A percentile compares a stretch with the other conserved stretches of the same genome.
phyloP scores from a whole-genome alignment of 1,140 invertebrate species.

The Diachasma alloeum region DNA sequence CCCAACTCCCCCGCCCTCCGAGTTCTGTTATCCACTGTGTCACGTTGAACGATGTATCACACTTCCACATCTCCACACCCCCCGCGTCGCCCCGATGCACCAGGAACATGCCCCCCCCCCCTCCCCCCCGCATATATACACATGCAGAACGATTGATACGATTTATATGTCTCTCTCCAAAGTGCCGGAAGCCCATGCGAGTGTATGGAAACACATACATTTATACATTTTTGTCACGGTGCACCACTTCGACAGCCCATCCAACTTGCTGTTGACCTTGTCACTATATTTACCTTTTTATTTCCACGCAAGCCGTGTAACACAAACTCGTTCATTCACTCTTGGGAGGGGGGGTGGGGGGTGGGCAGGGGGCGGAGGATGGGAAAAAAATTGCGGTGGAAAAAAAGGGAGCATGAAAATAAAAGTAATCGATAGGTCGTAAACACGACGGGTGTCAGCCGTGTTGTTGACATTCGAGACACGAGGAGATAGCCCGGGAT shows the following conservation, averaged over 20 bases:
- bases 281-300: slow-evolving; percentile 3
- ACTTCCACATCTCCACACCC: not conserved
- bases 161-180: not conserved
- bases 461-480: not conserved
- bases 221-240: slow-evolving; percentile 12
- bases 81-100: slow-evolving; percentile 11
- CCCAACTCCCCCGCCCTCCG: not conserved
- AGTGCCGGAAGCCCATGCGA: not conserved
- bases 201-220: not conserved
- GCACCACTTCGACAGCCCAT: not conserved
- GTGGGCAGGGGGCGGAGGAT: not conserved
- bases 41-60: not conserved
- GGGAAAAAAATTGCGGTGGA: not conserved
- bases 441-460: not conserved
- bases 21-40: not conserved
- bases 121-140: not conserved
- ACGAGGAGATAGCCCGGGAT: not conserved
- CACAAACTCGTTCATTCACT: slow-evolving; percentile 9
- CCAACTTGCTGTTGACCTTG: slow-evolving; percentile 8
- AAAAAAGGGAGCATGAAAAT: not conserved
- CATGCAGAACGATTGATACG: not conserved
- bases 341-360: not conserved
- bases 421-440: slow-evolving; percentile 6
- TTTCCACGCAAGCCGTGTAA: not conserved
- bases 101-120: not conserved